Evolutionary conservation across 2,797 vertebrate species (phyloP).

Genomic region (Schizopygopsis pylzovi): DNA sequence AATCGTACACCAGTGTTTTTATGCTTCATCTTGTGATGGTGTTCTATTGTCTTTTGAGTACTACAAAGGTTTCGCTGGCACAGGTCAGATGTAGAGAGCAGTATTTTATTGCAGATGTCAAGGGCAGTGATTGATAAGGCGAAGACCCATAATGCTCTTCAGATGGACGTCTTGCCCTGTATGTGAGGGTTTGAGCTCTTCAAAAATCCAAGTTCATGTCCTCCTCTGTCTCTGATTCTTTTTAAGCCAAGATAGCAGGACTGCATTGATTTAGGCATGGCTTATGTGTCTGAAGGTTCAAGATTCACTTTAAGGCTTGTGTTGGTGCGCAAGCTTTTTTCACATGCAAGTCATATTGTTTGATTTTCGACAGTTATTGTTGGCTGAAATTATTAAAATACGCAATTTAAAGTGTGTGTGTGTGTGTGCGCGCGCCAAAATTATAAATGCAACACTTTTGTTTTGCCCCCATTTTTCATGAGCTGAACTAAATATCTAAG

Average conservation of each 20-base stretch:
- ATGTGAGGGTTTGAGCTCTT: neutral
- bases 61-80: slow-evolving; percentile 7
- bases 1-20: neutral
- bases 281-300: neutral
- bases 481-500: no score
- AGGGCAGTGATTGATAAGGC: slow-evolving; percentile 19
- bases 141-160: slow-evolving; percentile 40
- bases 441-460: no score
- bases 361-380: neutral
- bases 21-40: slow-evolving; percentile 14
- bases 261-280: slow-evolving; percentile 39
- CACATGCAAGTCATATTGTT: neutral
- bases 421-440: no score
- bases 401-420: neutral
- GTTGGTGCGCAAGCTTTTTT: neutral
- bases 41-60: neutral
- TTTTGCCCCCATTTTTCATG: no score
- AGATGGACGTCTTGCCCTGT: slow-evolving; percentile 36
- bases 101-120: slow-evolving; percentile 55
- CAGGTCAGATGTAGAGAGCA: slow-evolving; percentile 15
- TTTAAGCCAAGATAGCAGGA: neutral
- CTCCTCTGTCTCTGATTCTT: neutral
- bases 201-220: slow-evolving; percentile 28
- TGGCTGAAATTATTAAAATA: neutral
- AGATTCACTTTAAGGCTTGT: neutral